Evolutionary conservation across 2,113 vertebrate genomes (phyloP).

Genomic region (Montifringilla adamsi): DNA sequence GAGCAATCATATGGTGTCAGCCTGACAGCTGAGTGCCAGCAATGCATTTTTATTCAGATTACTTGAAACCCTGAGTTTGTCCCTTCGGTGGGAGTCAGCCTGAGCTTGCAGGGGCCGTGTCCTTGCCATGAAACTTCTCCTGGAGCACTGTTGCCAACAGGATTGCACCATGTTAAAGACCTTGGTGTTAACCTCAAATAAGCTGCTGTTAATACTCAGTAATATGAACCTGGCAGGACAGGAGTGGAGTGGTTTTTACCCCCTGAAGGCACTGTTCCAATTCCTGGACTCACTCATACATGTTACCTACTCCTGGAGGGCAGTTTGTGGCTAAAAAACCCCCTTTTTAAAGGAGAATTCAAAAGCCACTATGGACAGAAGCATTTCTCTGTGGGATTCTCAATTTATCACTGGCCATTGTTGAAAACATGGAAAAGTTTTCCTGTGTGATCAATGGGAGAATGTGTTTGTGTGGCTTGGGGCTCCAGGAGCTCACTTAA

Average conservation of each 20-base stretch:
- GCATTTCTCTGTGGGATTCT: neutral
- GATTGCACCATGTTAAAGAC: neutral
- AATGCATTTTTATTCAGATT: neutral
- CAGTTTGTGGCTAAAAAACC: neutral
- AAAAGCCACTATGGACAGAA: neutral
- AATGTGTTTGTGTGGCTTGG: neutral
- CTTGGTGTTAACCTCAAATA: constrained; percentile 41
- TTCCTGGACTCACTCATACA: neutral
- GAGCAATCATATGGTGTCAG: rapidly evolving
- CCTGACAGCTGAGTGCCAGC: neutral
- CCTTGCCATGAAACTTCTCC: neutral
- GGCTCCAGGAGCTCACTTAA: neutral
- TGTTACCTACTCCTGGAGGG: neutral
- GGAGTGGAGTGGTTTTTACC: neutral
- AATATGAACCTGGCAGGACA: neutral
- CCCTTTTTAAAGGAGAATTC: neutral
- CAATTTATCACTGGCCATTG: neutral
- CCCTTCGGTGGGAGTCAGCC: neutral
- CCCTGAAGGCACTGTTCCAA: neutral
- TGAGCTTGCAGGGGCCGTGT: neutral
- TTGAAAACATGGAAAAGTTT: neutral
- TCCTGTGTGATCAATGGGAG: neutral
- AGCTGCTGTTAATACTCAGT: constrained; percentile 31
- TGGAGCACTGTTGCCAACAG: neutral
- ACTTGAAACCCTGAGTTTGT: neutral